Evolutionary conservation across 1,140 invertebrate species (phyloP).

Genomic region (Andricus grossulariae): DNA sequence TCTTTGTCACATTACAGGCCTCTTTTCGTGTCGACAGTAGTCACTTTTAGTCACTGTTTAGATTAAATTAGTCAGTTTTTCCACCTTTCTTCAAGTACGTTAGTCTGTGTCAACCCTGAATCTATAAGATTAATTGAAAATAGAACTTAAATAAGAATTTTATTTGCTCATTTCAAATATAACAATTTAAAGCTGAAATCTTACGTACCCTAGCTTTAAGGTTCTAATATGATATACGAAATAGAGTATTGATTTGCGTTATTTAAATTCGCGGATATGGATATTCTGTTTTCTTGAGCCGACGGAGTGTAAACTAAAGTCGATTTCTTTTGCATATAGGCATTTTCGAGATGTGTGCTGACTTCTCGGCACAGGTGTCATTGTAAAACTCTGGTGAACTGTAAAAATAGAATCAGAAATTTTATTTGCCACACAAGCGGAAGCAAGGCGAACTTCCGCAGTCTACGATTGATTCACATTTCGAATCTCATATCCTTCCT

Average conservation of each 20-base stretch:
- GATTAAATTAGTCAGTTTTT: too few relatives aligned
- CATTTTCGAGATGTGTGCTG: constrained; percentile 39
- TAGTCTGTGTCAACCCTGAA: too few relatives aligned
- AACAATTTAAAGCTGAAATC: too few relatives aligned
- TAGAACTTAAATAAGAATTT: too few relatives aligned
- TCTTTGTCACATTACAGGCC: too few relatives aligned
- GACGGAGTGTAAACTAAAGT: neutral
- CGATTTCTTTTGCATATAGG: neutral
- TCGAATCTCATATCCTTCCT: constrained; percentile 47
- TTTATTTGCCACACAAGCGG: constrained; percentile 41
- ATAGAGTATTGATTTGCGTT: neutral
- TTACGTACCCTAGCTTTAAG: too few relatives aligned
- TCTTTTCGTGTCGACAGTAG: too few relatives aligned
- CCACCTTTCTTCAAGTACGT: too few relatives aligned
- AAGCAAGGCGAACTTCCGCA: constrained; percentile 20
- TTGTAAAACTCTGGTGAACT: neutral
- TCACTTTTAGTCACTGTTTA: too few relatives aligned
- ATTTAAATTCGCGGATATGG: neutral
- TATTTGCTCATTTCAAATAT: too few relatives aligned
- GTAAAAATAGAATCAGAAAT: constrained; percentile 47
- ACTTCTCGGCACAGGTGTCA: constrained; percentile 32
- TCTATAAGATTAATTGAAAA: too few relatives aligned
- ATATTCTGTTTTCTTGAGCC: neutral
- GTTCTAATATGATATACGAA: too few relatives aligned
- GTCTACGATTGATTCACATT: constrained; percentile 50